A percentile compares a stretch with the other conserved stretches of the same genome.
These are phyloP conservation scores for Babylonia areolata DNA, from an alignment of 1,140 invertebrate genomes.

Conservation along the genomic window DNA sequence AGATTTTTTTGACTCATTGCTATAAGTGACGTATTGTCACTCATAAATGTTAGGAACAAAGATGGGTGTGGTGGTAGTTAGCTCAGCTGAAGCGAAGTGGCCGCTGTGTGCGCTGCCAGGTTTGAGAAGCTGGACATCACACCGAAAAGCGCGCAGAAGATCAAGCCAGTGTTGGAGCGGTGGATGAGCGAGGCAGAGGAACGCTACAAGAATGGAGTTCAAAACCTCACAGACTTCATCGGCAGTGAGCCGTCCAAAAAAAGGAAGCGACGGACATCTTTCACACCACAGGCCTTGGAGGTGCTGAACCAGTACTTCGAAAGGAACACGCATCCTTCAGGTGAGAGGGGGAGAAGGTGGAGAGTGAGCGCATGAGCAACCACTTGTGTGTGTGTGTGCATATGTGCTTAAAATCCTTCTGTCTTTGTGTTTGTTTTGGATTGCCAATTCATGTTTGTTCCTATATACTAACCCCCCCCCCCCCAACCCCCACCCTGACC, in stretches of 20 bases:
- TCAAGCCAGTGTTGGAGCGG: slow-evolving; percentile 97
- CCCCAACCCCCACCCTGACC: too few relatives aligned
- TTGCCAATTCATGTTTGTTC: too few relatives aligned
- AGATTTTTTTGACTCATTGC: too few relatives aligned
- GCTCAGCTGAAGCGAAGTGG: too few relatives aligned
- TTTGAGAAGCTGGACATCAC: slow-evolving; percentile 99
- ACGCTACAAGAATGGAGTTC: slow-evolving; percentile 76
- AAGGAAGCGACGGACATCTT: slow-evolving; percentile 95
- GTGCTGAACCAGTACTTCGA: slow-evolving; percentile 96
- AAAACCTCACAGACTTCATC: slow-evolving; percentile 96
- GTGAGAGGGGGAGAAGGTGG: slow-evolving; percentile 80
- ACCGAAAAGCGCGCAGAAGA: slow-evolving; percentile 99
- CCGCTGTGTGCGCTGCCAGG: slow-evolving; percentile 79
- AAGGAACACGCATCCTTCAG: slow-evolving; percentile 97
- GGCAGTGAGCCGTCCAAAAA: slow-evolving; percentile 97
- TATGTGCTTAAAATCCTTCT: too few relatives aligned
- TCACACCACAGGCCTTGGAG: slow-evolving; percentile 96
- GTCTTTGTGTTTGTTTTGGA: too few relatives aligned
- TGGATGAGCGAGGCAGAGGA: slow-evolving; percentile 97
- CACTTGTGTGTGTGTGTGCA: too few relatives aligned
- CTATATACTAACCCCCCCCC: too few relatives aligned
- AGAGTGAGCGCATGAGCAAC: too few relatives aligned
- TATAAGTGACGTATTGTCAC: too few relatives aligned
- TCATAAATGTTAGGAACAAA: too few relatives aligned
- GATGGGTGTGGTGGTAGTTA: too few relatives aligned